Base-by-base conservation (phyloP, 2,113 vertebrate species). In the Neodon shergylaensis region DNA sequence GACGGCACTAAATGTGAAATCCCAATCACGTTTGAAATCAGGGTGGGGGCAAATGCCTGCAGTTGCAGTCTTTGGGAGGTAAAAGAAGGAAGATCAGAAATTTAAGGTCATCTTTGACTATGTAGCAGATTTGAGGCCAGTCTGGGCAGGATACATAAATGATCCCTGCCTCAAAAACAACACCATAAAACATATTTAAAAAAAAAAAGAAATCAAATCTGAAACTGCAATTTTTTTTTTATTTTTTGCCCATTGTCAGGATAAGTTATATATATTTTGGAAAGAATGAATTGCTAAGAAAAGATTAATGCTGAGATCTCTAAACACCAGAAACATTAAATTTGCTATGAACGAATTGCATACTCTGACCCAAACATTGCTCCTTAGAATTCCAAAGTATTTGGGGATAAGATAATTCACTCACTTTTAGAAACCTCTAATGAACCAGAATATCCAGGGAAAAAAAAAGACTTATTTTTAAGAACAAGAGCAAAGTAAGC, bases 341-440 rank as follows among this genome's bases (percentile, higher is more conserved):
- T 94, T 90, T 79, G 24, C 49, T 89, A 13, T 95, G 84, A 95
- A 76, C 91, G 66, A 89, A 73, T 88, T 94, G 52, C 61, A n/a
- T 26, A 82, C 73, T 93, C 19, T 54, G 31, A 36, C 33, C 77
- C 49, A 79, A 17, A 54, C 49, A 36, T 79, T 79, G 33, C 33
- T 88, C 54, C 12, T 7, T 49, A 72, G 36, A 77, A 22, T 96
- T 96, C 9, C 52, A 81, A 74, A 94, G 54, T 94, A 66, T 93
- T 89, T 94, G 73, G 82, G 42, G 36, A 65, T 97, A 78, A 91
- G 58, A 90, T 87, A n/a, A 82, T 94, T 72, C 44, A 70, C 74
- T 95, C 84, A 81, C 28, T 89, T 68, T 82, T 88, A 66, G 3
- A 93, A 81, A 95, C 52, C n/a, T 89, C 68, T 85, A 88, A 81